These are phyloP conservation scores for Porites lobata DNA, from an alignment of 92 coral and sea anemone genomes.

Conservation along the genomic window DNA sequence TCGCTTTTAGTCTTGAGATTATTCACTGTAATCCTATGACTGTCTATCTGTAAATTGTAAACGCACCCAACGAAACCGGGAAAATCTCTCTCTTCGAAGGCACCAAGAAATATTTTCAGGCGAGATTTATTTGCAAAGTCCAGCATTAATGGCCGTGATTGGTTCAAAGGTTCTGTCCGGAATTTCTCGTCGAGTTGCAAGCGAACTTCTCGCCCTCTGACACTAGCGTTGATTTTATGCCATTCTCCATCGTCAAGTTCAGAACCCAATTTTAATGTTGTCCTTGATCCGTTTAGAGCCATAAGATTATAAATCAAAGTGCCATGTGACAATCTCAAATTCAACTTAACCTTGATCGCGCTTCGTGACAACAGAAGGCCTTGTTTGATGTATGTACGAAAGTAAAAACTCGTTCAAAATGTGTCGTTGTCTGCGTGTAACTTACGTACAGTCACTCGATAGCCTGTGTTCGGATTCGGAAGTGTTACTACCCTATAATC, in stretches of 20 bases:
- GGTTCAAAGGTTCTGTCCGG: slow-evolving; percentile 54
- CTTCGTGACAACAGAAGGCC: slow-evolving; percentile 85
- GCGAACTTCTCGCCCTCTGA: slow-evolving; percentile 39
- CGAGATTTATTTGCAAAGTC: slow-evolving; percentile 81
- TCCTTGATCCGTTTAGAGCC: slow-evolving; percentile 70
- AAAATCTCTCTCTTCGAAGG: slow-evolving; percentile 26
- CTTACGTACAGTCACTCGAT: slow-evolving; percentile 71
- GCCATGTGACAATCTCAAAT: slow-evolving; percentile 75
- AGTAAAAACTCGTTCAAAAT: slow-evolving; percentile 83
- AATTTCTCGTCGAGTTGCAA: slow-evolving; percentile 60
- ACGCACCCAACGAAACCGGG: slow-evolving; percentile 93
- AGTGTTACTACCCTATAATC: slow-evolving; percentile 79
- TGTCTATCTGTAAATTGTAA: slow-evolving; percentile 77
- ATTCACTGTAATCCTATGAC: slow-evolving; percentile 58
- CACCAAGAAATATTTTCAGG: slow-evolving; percentile 77
- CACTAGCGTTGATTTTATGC: slow-evolving; percentile 86
- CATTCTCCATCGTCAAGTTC: slow-evolving; percentile 91
- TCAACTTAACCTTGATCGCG: slow-evolving; percentile 72
- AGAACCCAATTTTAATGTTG: slow-evolving; percentile 62
- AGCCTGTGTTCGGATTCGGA: slow-evolving; percentile 65
- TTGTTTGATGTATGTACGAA: slow-evolving; percentile 80
- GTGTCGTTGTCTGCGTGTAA: slow-evolving; percentile 75
- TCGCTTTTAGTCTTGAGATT: slow-evolving; percentile 39
- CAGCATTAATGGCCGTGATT: slow-evolving; percentile 52
- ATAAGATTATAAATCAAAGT: slow-evolving; percentile 72